phyloP scores from a whole-genome alignment of 2,797 vertebrate species.

The Tadarida brasiliensis region DNA sequence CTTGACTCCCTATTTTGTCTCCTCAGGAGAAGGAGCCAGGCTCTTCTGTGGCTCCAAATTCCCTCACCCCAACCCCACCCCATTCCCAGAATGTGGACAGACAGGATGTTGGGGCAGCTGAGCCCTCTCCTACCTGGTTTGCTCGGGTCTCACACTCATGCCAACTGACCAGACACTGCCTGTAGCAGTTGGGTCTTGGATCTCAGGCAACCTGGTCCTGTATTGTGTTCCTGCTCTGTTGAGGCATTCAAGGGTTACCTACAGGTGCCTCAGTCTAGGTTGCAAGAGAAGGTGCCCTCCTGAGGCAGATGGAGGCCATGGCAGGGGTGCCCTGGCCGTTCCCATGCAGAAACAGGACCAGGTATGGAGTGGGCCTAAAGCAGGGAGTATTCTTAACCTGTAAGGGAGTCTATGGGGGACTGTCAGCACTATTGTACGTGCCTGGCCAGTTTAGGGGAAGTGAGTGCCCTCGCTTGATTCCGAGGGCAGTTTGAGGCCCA shows the following conservation, averaged over 20 bases:
- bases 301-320: fast-evolving
- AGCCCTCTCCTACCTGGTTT: not conserved
- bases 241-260: not conserved
- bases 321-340: not conserved
- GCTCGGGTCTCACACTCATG: fast-evolving
- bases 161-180: not conserved
- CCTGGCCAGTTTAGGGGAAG: not conserved
- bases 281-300: not conserved
- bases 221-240: fast-evolving
- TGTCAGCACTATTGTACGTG: not conserved
- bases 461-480: not conserved
- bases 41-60: not conserved
- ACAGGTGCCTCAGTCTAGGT: not conserved
- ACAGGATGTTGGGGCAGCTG: not conserved
- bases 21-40: not conserved
- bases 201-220: not conserved
- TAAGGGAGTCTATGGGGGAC: not conserved
- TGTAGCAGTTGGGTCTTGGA: not conserved
- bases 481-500: not conserved
- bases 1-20: not conserved
- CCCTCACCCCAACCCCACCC: not conserved
- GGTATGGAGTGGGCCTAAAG: not conserved
- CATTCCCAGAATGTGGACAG: not conserved
- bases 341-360: not conserved
- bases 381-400: not conserved